A percentile compares a stretch with the other conserved stretches of the same genome.
These are phyloP conservation scores for Brachyptera risi DNA, from an alignment of 2,888 invertebrate genomes.

Conservation along the genomic window DNA sequence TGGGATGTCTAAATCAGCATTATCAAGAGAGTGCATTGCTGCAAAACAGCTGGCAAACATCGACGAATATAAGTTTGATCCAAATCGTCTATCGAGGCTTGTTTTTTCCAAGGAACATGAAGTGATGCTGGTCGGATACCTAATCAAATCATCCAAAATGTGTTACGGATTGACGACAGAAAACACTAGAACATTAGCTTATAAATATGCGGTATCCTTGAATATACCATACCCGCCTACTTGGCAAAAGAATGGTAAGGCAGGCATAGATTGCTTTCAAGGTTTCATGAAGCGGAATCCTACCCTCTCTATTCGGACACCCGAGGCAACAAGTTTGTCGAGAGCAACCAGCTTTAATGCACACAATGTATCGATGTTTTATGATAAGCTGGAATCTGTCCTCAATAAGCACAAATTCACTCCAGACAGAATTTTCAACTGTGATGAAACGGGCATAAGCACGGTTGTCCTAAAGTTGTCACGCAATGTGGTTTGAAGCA, in stretches of 20 bases:
- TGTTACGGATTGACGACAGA: conserved; percentile 34
- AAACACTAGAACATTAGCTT: conserved; percentile 35
- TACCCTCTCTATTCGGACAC: conserved; percentile 19
- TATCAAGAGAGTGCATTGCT: too few species aligned
- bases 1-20: too few species aligned
- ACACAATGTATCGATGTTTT: conserved; percentile 29
- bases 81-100: too few species aligned
- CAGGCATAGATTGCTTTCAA: conserved; percentile 27
- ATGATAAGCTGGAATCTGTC: conserved; percentile 25
- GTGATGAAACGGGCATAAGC: conserved; percentile 10
- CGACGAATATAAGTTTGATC: too few species aligned
- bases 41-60: too few species aligned
- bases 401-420: not conserved
- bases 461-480: conserved; percentile 19
- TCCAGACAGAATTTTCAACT: not conserved
- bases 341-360: conserved; percentile 26
- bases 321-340: conserved; percentile 30
- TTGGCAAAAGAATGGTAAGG: conserved; percentile 26
- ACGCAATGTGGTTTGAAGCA: not conserved
- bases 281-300: conserved; percentile 23
- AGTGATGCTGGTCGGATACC: conserved; percentile 29
- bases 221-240: conserved; percentile 22
- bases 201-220: conserved; percentile 30
- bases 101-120: conserved; percentile 32
- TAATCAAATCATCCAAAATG: conserved; percentile 9